Evolutionary conservation across 2,888 invertebrate species (phyloP), one percentile per base, ranked within the genome.

Genomic region (Cheilosia vulpina): DNA sequence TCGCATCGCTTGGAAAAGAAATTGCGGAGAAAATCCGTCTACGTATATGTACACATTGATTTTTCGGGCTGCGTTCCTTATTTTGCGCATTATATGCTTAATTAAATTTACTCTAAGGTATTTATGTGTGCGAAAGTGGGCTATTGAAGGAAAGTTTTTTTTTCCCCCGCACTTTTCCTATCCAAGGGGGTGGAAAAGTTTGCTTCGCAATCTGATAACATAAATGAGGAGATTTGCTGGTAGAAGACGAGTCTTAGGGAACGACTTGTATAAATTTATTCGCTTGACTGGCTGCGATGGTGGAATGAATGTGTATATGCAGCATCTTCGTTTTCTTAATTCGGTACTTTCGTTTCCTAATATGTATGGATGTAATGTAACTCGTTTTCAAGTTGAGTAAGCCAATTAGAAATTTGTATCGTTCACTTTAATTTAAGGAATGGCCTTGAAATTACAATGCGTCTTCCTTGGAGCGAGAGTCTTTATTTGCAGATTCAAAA

Each of bases 81-180:
- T 85, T 85, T 76, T 80, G 69, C 84, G 71, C 80, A 85, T 85
- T 85, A 85, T 85, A 85, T 85, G 84, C 84, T 80, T 85, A 85
- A 85, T 85, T 85, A 85, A 85, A 85, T 85, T 80, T 85, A 85
- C 80, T 85, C 84, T 52, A 76, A 85, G 80, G 80, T 85, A 85
- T 85, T 76, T 80, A 85, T 75, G 80, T 69, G 80, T 66, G 71
- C 41, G 71, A 60, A 71, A 71, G 76, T 84, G 75, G 63, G 55
- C 31, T 55, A 38, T 45, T 72, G 27, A 53, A 55, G 69, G 34
- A 71, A 72, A 62, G 77, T 72, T 78, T 53, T 71, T 55, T 27
- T 6, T 27, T 27, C 1, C 27, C 24, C 60, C 52, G 52, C 34
- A 38, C 38, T 38, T 24, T 75, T 65, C 45, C 62, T 55, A 50